Conservation (phyloP, 2,888 invertebrate genomes). For the Drosophila atripex region DNA sequence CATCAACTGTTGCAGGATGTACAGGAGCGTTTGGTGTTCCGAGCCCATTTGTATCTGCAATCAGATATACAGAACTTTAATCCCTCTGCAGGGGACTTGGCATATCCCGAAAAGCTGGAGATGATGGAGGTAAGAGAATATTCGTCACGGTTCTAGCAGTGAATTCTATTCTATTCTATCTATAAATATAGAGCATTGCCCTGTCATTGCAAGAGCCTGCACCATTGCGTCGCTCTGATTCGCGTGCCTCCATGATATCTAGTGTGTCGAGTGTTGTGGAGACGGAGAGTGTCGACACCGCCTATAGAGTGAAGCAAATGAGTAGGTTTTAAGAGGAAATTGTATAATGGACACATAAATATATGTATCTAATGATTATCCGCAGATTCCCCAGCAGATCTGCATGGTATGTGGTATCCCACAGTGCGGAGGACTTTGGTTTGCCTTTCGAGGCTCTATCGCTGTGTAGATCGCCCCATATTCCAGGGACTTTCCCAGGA, state of each 20-base stretch:
- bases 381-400: constrained; percentile 93
- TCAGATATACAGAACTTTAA: constrained; percentile 94
- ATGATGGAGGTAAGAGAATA: constrained; percentile 93
- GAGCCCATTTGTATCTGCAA: constrained; percentile 96
- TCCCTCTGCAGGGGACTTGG: constrained; percentile 97
- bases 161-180: background rate
- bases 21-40: constrained; percentile 97
- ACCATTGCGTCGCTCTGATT: constrained; percentile 86
- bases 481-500: constrained; percentile 99
- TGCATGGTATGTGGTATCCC: constrained; percentile 99
- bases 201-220: constrained; percentile 87
- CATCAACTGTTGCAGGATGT: constrained; percentile 95
- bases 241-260: constrained; percentile 88
- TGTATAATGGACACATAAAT: no score
- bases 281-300: constrained; percentile 86
- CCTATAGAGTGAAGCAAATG: constrained; percentile 79
- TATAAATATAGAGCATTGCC: constrained; percentile 86
- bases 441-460: constrained; percentile 93
- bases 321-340: constrained; percentile 58
- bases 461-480: constrained; percentile 96
- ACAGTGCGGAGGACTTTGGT: constrained; percentile 97
- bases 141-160: background rate
- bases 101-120: constrained; percentile 98
- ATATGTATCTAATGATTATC: background rate
- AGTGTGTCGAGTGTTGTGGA: constrained; percentile 89